phyloP scores from a whole-genome alignment of 2,113 vertebrate species.

The Thalassarche chlororhynchos region DNA sequence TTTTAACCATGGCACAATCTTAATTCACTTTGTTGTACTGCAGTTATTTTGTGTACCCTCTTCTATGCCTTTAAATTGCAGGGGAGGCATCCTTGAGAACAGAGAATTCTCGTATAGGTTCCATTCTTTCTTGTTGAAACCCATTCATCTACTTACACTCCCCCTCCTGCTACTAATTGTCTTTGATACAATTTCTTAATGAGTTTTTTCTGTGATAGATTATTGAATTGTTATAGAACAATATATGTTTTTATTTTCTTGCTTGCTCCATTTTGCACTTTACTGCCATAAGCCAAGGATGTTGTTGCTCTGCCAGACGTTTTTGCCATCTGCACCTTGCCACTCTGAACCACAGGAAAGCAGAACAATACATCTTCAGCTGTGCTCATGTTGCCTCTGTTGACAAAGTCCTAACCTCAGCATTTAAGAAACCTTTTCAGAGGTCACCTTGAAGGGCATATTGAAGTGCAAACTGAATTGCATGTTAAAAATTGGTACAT shows the following conservation, averaged over 20 bases:
- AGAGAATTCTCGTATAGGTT: neutral
- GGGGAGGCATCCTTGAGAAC: neutral
- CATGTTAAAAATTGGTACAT: neutral
- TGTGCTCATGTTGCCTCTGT: neutral
- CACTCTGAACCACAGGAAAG: neutral
- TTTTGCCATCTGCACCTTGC: neutral
- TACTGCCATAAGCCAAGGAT: neutral
- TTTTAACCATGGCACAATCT: neutral
- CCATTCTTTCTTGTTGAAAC: neutral
- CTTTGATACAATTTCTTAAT: neutral
- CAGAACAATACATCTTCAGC: neutral
- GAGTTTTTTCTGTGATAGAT: neutral
- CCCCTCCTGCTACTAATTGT: neutral
- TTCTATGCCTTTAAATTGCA: neutral
- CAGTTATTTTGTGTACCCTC: neutral
- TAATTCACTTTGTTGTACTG: neutral
- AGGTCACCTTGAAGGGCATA: neutral
- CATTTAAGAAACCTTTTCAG: conserved; percentile 26
- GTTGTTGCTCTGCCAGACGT: neutral
- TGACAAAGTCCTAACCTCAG: conserved; percentile 14
- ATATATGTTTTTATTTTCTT: neutral
- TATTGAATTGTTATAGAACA: neutral
- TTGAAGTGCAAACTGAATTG: neutral
- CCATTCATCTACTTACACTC: neutral
- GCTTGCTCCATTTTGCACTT: neutral